phyloP scores from a whole-genome alignment of 1,140 invertebrate genomes.

The Drosophila kanapiae region DNA sequence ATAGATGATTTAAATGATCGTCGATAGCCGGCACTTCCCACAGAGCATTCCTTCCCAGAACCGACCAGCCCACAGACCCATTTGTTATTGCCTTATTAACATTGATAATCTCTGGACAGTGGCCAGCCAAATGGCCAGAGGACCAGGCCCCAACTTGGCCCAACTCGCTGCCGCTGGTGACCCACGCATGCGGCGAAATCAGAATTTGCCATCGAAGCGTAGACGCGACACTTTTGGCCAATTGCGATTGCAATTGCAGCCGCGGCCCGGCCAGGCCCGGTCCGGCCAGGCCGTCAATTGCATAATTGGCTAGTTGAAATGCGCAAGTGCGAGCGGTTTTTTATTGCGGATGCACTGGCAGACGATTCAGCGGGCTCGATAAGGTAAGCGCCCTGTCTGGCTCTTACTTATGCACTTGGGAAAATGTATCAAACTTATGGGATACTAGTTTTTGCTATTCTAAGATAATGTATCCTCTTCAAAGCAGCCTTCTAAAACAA shows the following conservation, averaged over 20 bases:
- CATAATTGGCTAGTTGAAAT: slow-evolving; percentile 77
- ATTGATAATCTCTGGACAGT: slow-evolving; percentile 80
- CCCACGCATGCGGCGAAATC: slow-evolving; percentile 64
- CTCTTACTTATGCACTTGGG: slow-evolving; percentile 18
- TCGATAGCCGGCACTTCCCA: slow-evolving; percentile 46
- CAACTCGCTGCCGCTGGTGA: slow-evolving; percentile 30
- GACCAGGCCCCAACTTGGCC: slow-evolving; percentile 7
- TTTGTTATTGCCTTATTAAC: slow-evolving; percentile 78
- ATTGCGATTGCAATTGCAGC: slow-evolving; percentile 51
- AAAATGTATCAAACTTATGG: not conserved
- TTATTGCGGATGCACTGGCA: slow-evolving; percentile 79
- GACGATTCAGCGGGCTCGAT: slow-evolving; percentile 68
- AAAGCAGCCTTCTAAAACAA: too few relatives aligned
- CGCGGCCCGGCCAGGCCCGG: not conserved
- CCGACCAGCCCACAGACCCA: slow-evolving; percentile 34
- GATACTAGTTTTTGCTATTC: not conserved
- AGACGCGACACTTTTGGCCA: slow-evolving; percentile 76
- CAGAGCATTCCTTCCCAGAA: slow-evolving; percentile 41
- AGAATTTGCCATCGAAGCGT: slow-evolving; percentile 61
- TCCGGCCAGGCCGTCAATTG: slow-evolving; percentile 49
- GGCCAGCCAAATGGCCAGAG: slow-evolving; percentile 52
- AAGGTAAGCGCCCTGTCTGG: slow-evolving; percentile 63
- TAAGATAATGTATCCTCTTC: not conserved
- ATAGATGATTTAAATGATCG: slow-evolving; percentile 67
- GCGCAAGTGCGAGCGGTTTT: slow-evolving; percentile 68